Conservation (phyloP, 2,888 invertebrate genomes). For the Troides aeacus region DNA sequence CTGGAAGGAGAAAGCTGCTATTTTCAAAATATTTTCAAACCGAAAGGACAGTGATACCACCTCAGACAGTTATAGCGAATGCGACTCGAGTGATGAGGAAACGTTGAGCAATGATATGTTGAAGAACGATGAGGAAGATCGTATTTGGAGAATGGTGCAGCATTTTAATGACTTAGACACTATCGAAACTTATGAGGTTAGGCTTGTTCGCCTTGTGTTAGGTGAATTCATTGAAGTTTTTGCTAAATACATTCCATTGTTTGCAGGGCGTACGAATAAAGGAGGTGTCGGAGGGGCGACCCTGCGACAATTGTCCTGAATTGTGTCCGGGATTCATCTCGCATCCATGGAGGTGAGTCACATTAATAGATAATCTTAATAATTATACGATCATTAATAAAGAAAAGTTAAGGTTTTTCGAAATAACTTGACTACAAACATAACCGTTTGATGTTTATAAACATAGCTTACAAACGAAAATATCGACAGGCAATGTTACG, state of each 20-base stretch:
- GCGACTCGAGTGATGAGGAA: conserved; percentile 52
- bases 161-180: conserved; percentile 44
- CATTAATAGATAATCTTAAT: no score
- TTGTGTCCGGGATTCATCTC: conserved; percentile 90
- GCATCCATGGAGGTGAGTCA: conserved; percentile 92
- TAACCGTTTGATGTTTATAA: no score
- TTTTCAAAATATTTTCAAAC: conserved; percentile 64
- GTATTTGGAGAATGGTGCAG: conserved; percentile 40
- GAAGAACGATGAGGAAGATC: conserved; percentile 32
- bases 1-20: conserved; percentile 64
- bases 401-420: no score
- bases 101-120: conserved; percentile 22
- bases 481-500: no score
- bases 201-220: neutral
- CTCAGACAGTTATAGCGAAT: conserved; percentile 73
- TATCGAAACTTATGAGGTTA: conserved; percentile 31
- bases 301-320: conserved; percentile 90
- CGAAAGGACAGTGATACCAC: conserved; percentile 66
- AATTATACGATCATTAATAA: no score
- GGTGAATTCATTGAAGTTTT: neutral
- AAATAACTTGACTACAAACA: no score
- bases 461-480: no score
- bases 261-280: conserved; percentile 91
- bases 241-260: conserved; percentile 35
- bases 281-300: conserved; percentile 92